Evolutionary conservation across 2,113 vertebrate species (phyloP).

Genomic region (Regulus satrapa): DNA sequence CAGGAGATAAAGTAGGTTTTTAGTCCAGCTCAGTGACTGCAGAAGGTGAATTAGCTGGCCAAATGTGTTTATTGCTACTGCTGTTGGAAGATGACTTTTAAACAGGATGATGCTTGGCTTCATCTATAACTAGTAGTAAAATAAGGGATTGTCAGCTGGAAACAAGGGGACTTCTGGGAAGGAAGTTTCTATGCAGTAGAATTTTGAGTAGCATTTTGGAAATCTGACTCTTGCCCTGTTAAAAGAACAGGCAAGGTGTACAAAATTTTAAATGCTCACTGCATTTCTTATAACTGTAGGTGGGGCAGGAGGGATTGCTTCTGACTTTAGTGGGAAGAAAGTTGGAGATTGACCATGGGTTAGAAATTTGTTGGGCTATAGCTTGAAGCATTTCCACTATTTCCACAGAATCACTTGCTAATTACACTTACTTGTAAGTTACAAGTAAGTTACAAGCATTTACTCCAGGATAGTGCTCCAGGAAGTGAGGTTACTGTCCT

Average conservation of each 20-base stretch:
- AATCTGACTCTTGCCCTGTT: neutral
- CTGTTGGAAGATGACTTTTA: neutral
- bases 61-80: neutral
- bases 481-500: neutral
- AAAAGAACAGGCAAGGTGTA: neutral
- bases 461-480: neutral
- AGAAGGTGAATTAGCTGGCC: neutral
- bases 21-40: neutral
- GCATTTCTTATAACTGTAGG: neutral
- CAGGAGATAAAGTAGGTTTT: neutral
- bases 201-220: neutral
- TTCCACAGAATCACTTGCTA: neutral
- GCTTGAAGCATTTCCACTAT: neutral
- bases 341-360: neutral
- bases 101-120: neutral
- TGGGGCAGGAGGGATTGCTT: neutral
- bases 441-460: too few relatives aligned
- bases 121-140: neutral
- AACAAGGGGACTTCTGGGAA: neutral
- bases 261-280: neutral
- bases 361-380: neutral
- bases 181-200: neutral
- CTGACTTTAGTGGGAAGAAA: neutral
- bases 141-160: neutral
- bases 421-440: neutral